These are phyloP conservation scores for Nasonia longicornis DNA, from an alignment of 1,140 invertebrate species.

Conservation along the genomic window DNA sequence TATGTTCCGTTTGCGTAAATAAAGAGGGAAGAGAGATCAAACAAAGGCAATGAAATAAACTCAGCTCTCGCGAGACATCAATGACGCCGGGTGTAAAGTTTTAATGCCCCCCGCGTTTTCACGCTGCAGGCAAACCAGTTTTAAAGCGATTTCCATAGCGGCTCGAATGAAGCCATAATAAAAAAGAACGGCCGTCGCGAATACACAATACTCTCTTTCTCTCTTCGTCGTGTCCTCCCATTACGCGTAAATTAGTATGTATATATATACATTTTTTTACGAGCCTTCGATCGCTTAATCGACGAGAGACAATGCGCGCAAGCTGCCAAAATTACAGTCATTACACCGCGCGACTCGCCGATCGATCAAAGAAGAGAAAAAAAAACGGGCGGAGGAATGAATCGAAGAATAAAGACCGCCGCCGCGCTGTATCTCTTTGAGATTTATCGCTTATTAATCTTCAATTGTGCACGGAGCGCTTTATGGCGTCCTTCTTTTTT, in stretches of 20 bases:
- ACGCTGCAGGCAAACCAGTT: conserved; percentile 12
- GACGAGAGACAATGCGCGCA: not conserved
- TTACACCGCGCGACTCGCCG: not conserved
- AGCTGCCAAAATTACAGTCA: conserved; percentile 29
- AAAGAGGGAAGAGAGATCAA: not conserved
- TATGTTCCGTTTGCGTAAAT: not conserved
- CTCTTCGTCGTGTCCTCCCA: not conserved
- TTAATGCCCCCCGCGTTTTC: not conserved
- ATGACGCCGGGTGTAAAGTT: conserved; percentile 27
- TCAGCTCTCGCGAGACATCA: not conserved
- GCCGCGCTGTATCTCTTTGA: conserved; percentile 21
- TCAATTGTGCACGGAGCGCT: conserved; percentile 8
- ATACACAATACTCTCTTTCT: not conserved
- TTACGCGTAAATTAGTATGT: conserved; percentile 16
- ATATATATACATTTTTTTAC: not conserved
- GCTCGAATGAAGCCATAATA: conserved; percentile 25
- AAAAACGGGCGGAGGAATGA: not conserved
- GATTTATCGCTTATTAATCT: conserved; percentile 40
- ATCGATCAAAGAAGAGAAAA: not conserved
- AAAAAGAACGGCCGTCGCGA: not conserved
- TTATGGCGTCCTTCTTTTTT: not conserved
- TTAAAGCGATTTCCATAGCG: conserved; percentile 11
- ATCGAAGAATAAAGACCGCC: conserved; percentile 13
- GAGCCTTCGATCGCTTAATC: not conserved
- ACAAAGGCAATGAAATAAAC: conserved; percentile 31